These are phyloP conservation scores for Microtus ochrogaster DNA, from an alignment of 2,113 vertebrate genomes.

Conservation along the genomic window DNA sequence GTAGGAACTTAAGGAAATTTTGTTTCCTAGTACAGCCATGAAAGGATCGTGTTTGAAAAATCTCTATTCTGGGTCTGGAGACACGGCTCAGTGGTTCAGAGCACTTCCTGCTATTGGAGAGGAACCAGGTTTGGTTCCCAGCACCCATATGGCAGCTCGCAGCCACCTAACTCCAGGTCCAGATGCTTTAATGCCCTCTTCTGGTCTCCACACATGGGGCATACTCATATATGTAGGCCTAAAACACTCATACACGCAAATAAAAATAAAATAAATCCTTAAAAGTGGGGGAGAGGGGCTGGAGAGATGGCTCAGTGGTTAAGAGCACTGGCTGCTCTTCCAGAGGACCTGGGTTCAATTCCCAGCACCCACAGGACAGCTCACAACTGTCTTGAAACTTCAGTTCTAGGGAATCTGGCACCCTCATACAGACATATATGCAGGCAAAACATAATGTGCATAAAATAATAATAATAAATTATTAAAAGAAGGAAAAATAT, in stretches of 20 bases:
- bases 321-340: not conserved
- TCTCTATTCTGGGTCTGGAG: not conserved
- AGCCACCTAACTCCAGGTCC: not conserved
- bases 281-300: not conserved
- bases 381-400: not conserved
- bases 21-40: slow-evolving; percentile 29
- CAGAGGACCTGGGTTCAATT: not conserved
- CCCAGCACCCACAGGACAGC: not conserved
- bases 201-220: not conserved
- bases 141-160: not conserved
- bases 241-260: not conserved
- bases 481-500: not conserved
- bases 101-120: not conserved
- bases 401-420: not conserved
- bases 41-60: slow-evolving; percentile 33
- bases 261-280: not conserved
- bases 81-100: not conserved
- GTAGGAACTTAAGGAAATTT: slow-evolving; percentile 46
- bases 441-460: not conserved
- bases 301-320: not conserved
- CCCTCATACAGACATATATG: not conserved
- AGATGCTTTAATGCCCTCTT: not conserved
- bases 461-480: not conserved
- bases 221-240: not conserved
- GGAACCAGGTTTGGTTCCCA: not conserved